These are phyloP conservation scores for Tuberolachnus salignus DNA, from an alignment of 2,888 invertebrate genomes.

Conservation along the genomic window DNA sequence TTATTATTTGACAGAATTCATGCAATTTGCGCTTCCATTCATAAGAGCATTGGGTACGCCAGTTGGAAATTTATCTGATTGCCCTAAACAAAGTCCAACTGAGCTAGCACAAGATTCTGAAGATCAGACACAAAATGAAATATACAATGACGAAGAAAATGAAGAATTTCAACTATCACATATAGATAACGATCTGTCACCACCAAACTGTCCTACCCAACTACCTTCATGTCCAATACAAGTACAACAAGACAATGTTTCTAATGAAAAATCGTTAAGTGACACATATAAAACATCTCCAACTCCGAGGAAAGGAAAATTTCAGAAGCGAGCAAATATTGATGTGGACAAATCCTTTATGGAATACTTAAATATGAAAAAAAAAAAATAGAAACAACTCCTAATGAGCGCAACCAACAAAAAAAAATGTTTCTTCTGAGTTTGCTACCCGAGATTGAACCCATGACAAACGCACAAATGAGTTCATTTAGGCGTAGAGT, in stretches of 20 bases:
- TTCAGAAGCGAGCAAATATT: constrained; percentile 1
- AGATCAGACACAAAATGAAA: background rate
- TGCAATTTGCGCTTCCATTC: background rate
- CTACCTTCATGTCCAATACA: background rate
- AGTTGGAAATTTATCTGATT: constrained; percentile 7
- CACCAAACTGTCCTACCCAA: background rate
- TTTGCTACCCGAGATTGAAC: constrained; percentile 6
- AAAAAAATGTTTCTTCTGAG: constrained; percentile 7
- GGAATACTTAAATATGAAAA: background rate
- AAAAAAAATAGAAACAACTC: too few relatives aligned
- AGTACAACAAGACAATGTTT: too few relatives aligned
- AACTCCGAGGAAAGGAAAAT: background rate
- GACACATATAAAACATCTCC: too few relatives aligned
- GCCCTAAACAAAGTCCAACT: background rate
- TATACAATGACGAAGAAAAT: constrained; percentile 10
- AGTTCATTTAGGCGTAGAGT: background rate
- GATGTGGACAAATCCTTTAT: constrained; percentile 16
- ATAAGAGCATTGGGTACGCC: constrained; percentile 51
- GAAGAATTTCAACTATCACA: background rate
- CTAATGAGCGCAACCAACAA: too few relatives aligned
- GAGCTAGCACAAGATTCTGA: constrained; percentile 1
- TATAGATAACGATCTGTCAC: too few relatives aligned
- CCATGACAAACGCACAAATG: constrained; percentile 1
- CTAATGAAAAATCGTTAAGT: too few relatives aligned
- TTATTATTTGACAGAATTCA: background rate